Base-by-base conservation (phyloP, 1,140 invertebrate genomes). In the Gonatopus flavifemur region DNA sequence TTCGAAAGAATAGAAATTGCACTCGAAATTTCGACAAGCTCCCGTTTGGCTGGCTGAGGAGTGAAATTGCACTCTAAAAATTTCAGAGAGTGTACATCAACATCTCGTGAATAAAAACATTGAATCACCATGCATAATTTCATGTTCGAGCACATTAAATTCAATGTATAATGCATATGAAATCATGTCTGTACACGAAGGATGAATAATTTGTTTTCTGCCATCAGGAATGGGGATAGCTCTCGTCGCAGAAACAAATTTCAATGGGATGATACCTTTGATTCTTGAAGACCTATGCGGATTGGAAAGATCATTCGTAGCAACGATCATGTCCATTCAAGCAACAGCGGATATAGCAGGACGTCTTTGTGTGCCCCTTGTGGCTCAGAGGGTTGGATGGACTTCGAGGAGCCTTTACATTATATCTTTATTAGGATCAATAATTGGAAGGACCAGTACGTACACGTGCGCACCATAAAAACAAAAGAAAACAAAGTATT, bases 191-290 rank as follows among this genome's bases (percentile, higher is more conserved):
- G n/a, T n/a, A n/a, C n/a, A n/a, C n/a, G n/a, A n/a, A n/a, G n/a
- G n/a, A n/a, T n/a, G n/a, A n/a, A n/a, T n/a, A n/a, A n/a, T n/a
- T n/a, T 33, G 15, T 33, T 6, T 7, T 9, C 4, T 13, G 7
- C 15, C 20, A 19, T 22, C 21, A 64, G 61, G 57, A 20, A 59
- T 60, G 62, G 48, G 41, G 12, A 33, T 62, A 15, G 62, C 58
- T 3, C 31, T 60, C 2, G 50, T 55, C 9, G 51, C 57, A 1
- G 57, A 66, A 22, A 54, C 71, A 1, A 76, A 78, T 46, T 66
- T 75, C 30, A 69, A 70, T 38, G 45, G 60, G 3, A 71, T 73
- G 64, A 64, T 70, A 20, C 72, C 72, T 13, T 76, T 76, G 40
- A 60, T 78, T 4, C 52, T 78, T 7, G 41, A 55, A 3, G 70